These are phyloP conservation scores for Sander lucioperca DNA, from an alignment of 2,113 vertebrate genomes.

Conservation along the genomic window DNA sequence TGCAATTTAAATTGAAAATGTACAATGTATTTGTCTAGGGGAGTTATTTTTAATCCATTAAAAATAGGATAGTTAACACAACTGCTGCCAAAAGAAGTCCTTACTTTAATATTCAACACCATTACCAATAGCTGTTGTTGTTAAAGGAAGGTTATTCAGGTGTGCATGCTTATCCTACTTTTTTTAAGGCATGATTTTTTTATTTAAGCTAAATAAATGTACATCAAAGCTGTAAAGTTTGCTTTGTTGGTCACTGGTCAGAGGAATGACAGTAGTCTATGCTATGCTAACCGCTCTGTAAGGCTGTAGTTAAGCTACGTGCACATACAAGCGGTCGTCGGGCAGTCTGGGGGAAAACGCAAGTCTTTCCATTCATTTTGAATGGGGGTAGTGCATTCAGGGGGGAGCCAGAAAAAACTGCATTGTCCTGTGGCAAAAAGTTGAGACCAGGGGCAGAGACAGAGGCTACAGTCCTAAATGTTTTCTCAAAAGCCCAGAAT, in stretches of 20 bases:
- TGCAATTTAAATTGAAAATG: conserved; percentile 35
- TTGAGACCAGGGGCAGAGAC: no score
- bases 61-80: neutral
- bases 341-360: no score
- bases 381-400: no score
- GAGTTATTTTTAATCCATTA: conserved; percentile 28
- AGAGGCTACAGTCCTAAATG: no score
- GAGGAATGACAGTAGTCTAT: neutral
- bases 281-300: no score
- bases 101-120: neutral
- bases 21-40: conserved; percentile 13
- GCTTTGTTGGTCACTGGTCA: neutral
- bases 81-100: neutral
- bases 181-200: neutral
- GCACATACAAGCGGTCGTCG: no score
- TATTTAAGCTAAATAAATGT: neutral
- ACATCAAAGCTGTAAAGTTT: neutral
- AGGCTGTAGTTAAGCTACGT: no score
- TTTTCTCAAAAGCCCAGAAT: no score
- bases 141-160: neutral
- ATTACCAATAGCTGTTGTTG: neutral
- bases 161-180: neutral
- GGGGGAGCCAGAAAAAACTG: no score
- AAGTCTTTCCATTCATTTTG: no score
- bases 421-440: no score